These are phyloP conservation scores for Phacellophora camtschatica DNA, from an alignment of 30 jellyfish, hydroid and myxozoan species.

Conservation along the genomic window DNA sequence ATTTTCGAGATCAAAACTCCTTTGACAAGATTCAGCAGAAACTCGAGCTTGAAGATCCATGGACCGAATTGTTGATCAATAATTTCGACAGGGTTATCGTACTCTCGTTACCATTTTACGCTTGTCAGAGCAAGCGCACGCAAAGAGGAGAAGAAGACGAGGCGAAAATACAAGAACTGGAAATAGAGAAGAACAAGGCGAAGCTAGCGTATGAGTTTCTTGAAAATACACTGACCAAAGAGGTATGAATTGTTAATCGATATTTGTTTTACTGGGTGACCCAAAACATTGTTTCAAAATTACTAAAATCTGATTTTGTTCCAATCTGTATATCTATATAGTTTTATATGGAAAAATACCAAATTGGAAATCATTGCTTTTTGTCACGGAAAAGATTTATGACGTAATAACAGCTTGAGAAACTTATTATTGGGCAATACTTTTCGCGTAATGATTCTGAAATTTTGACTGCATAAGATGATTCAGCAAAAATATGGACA, in stretches of 20 bases:
- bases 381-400: no score
- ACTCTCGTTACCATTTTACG: conserved; percentile 42
- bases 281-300: no score
- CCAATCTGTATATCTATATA: no score
- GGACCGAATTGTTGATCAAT: conserved; percentile 36
- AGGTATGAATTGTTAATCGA: conserved; percentile 7
- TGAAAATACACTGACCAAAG: conserved; percentile 49
- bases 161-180: background rate
- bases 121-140: conserved; percentile 34
- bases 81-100: conserved; percentile 48
- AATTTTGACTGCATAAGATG: no score
- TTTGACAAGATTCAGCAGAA: conserved; percentile 37
- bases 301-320: no score
- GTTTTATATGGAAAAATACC: no score
- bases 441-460: no score
- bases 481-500: no score
- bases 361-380: no score
- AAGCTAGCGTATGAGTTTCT: conserved; percentile 56
- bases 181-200: conserved; percentile 26
- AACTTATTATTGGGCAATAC: no score
- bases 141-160: conserved; percentile 18
- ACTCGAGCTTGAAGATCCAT: conserved; percentile 31
- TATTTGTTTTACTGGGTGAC: no score
- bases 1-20: conserved; percentile 37
- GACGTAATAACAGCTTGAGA: no score